phyloP scores from a whole-genome alignment of 2,113 vertebrate genomes.

The Oryzias woworae region DNA sequence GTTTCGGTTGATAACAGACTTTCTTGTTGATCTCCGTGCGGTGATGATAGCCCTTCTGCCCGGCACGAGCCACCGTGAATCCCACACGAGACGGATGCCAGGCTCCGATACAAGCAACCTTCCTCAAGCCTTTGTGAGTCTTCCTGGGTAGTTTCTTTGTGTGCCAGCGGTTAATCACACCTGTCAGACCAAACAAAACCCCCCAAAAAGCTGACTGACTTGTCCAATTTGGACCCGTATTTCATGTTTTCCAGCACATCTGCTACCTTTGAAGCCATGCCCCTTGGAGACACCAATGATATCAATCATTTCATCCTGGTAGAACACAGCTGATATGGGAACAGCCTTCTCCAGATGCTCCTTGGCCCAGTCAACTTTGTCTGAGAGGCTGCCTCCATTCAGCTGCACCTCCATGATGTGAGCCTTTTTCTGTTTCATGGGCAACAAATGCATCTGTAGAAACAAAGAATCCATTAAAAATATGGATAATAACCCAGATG shows the following conservation, averaged over 20 bases:
- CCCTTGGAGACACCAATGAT: conserved; percentile 94
- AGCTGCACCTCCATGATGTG: conserved; percentile 96
- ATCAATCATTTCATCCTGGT: conserved; percentile 95
- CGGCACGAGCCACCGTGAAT: conserved; percentile 90
- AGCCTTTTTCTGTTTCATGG: conserved; percentile 90
- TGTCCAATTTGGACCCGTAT: neutral
- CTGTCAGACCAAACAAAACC: conserved; percentile 58
- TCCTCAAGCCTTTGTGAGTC: conserved; percentile 94
- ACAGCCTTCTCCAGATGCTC: conserved; percentile 91
- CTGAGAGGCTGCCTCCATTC: conserved; percentile 88
- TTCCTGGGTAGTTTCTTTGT: conserved; percentile 96
- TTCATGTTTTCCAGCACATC: conserved; percentile 1
- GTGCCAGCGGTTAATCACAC: conserved; percentile 94
- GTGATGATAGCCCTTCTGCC: conserved; percentile 96
- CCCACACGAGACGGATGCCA: conserved; percentile 95
- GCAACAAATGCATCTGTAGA: conserved; percentile 88
- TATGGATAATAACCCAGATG: too few relatives aligned
- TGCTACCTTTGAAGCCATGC: conserved; percentile 92
- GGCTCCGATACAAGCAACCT: conserved; percentile 95
- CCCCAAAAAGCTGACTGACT: neutral
- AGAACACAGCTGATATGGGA: conserved; percentile 83
- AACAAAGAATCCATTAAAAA: neutral
- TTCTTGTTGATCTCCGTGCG: conserved; percentile 98
- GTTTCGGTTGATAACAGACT: conserved; percentile 60
- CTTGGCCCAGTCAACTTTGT: conserved; percentile 95